Conservation (phyloP, 1,140 invertebrate genomes). For the Microplitis demolitor region DNA sequence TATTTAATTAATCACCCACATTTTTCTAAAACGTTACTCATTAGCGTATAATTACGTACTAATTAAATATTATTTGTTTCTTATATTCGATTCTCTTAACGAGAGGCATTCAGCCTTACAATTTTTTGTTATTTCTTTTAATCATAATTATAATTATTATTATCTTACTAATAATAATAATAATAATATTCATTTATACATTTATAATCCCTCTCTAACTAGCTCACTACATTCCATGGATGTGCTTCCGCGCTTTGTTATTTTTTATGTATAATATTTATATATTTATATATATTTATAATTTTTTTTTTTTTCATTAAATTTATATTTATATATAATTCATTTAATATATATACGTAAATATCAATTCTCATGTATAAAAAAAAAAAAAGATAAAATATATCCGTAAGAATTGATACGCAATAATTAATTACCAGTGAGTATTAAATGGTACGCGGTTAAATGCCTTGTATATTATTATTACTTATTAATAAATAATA, state of each 20-base stretch:
- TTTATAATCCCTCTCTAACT: conserved; percentile 50
- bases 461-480: neutral
- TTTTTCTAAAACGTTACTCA: conserved; percentile 36
- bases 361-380: neutral
- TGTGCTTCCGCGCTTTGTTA: conserved; percentile 36
- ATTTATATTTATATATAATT: conserved; percentile 2
- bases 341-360: neutral
- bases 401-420: neutral
- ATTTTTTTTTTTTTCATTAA: neutral
- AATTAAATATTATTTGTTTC: conserved; percentile 15
- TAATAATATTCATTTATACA: conserved; percentile 44
- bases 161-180: too few species aligned
- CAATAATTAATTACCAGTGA: neutral
- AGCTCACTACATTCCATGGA: conserved; percentile 48
- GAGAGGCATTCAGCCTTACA: conserved; percentile 14
- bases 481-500: neutral
- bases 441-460: neutral
- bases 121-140: neutral
- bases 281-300: conserved; percentile 5
- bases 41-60: neutral
- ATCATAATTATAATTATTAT: too few species aligned
- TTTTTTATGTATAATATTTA: conserved; percentile 12
- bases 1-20: too few species aligned
- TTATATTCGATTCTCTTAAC: neutral
- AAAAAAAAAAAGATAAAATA: neutral